Conservation (phyloP, 2,797 vertebrate genomes). For the Xyrichtys novacula region DNA sequence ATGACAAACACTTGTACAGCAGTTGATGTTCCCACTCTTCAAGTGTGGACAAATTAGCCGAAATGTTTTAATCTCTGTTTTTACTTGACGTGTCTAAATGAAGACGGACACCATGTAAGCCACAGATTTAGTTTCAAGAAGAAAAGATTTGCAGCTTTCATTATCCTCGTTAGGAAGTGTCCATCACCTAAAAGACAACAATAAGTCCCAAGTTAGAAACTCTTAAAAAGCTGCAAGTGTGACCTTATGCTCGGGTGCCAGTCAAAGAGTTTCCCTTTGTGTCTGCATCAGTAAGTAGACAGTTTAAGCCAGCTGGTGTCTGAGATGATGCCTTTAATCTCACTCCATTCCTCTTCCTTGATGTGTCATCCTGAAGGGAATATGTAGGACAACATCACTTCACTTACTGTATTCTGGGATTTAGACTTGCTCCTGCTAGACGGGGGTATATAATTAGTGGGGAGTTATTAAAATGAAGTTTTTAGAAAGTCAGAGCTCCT, state of each 20-base stretch:
- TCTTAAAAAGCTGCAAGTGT: constrained; percentile 23
- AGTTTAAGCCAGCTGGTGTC: constrained; percentile 62
- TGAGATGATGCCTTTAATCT: constrained; percentile 64
- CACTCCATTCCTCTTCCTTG: constrained; percentile 46
- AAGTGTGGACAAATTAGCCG: neutral
- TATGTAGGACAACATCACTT: constrained; percentile 71
- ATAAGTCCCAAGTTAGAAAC: constrained; percentile 28
- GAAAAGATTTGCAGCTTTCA: constrained; percentile 2
- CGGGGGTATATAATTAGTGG: constrained; percentile 67
- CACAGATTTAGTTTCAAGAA: constrained; percentile 10
- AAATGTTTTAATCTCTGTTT: constrained; percentile 6
- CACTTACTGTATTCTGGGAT: constrained; percentile 62
- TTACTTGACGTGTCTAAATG: constrained; percentile 20
- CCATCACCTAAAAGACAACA: constrained; percentile 20
- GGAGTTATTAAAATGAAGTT: constrained; percentile 67
- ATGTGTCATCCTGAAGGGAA: constrained; percentile 57
- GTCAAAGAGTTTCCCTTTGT: constrained; percentile 51
- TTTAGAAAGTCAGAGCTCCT: constrained; percentile 50
- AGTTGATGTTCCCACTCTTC: neutral
- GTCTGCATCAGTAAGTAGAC: constrained; percentile 52
- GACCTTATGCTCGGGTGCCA: constrained; percentile 26
- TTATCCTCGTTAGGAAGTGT: constrained; percentile 18
- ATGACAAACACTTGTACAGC: constrained; percentile 19
- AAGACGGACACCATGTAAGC: constrained; percentile 1
- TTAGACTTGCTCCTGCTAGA: constrained; percentile 45